Base-by-base conservation (phyloP, 23 tunicate genomes). In the Ciona savignyi region DNA sequence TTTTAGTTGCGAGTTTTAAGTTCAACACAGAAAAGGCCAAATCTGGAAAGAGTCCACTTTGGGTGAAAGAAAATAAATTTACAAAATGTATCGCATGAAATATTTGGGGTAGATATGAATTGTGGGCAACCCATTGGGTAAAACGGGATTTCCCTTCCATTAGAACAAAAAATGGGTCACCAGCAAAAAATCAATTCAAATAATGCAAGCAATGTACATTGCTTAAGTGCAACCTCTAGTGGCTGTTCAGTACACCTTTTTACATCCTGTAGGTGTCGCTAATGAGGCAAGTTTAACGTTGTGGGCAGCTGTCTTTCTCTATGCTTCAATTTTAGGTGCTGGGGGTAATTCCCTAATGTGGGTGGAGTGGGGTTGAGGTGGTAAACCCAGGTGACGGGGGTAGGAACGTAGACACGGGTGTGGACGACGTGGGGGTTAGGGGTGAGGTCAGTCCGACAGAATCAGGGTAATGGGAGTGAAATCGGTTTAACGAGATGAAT, bases 401-500 rank as follows among this genome's bases (percentile, higher is more conserved):
- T 9, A 77, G 65, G 71, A 77, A 72, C 48, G 97, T 90, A 33
- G 97, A 90, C 4, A 83, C 89, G 0, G 80, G 85, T 6, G 33
- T 75, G 23, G 66, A 32, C 0, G 85, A 79, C 21, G 82, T 27
- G 29, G 78, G 89, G 73, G 67, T 86, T 61, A 90, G 35, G 29
- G 97, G 97, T 21, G 87, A 70, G 33, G 78, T 78, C 4, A 56
- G 85, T 61, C 70, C 49, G 62, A 65, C 85, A 20, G 83, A 30
- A 60, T 70, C 62, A 21, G 97, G 97, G 65, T 79, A 91, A 21
- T 81, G 79, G 26, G 79, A 30, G 56, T 91, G 86, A 71, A 75
- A 91, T 9, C 97, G 86, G 1, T 77, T 73, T 15, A 91, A 66
- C 34, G 76, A 73, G 76, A 91, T 85, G 77, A 91, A 91, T 30